Evolutionary conservation across 1,140 invertebrate genomes (phyloP), one percentile per base, ranked within the genome.

Genomic region (Procambarus virginalis): DNA sequence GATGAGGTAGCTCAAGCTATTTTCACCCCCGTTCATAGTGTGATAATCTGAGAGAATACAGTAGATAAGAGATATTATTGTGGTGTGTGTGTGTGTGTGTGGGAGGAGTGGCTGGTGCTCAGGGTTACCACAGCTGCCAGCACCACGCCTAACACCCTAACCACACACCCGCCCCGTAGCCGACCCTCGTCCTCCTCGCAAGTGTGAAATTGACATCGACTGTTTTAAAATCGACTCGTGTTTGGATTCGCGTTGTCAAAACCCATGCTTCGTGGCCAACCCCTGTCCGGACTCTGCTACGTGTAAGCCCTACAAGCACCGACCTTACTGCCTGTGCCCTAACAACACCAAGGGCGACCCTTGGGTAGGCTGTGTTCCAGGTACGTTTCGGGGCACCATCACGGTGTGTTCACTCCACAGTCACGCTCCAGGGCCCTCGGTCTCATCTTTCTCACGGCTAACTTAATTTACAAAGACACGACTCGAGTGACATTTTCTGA

Each of bases 271-370:
- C 14, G 95, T 96, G 4, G 95, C 95, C 68, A 96, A 96, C 93
- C 96, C 96, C 2, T 98, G 97, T 93, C 97, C 97, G 64, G 94
- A 95, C 9, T 96, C 96, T 92, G 97, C 97, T 0, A 95, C 97
- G 84, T 98, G 97, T 93, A 94, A 95, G 20, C 96, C 96, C 0
- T 94, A 94, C 48, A 94, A 95, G 92, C 97, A 97, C 93, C 95
- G 96, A 92, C 96, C 97, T 10, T 96, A 95, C 10, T 98, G 97
- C 93, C 95, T 95, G 91, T 98, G 97, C 94, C 97, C 96, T 48
- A 95, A 96, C 78, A 96, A 96, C 76, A 97, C 96, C 94, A 97
- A 96, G 80, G 97, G 97, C 91, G 97, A 98, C 94, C 97, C 97
- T 48, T 96, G 97, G 94, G 93, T 96, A 12, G 95, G 96, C 92